Base-by-base conservation (phyloP, 2,888 invertebrate species). In the Dasypogon diadema region DNA sequence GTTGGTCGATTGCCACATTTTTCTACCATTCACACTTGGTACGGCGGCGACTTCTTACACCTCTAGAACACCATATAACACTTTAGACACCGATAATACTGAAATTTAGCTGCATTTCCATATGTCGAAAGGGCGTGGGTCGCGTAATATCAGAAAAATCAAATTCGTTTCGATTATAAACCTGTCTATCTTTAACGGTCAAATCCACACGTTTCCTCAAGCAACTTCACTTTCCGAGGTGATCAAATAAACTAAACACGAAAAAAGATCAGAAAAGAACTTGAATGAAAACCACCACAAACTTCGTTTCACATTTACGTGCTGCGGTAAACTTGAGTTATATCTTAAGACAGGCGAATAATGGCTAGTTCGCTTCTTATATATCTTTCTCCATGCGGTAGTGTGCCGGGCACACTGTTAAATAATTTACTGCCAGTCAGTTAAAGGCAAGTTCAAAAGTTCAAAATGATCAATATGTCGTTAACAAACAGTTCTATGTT, bases 161-260 rank as follows among this genome's bases (percentile, higher is more conserved):
- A 42, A 12, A 42, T 42, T 42, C 42, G 42, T 6, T 12, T 12
- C 42, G 42, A 12, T 2, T 42, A 12, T 42, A 42, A 51, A 51
- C 51, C 51, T 51, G 51, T 51, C 51, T 18, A 16, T 26, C 24
- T 65, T 65, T 65, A 65, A 65, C 65, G 34, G 55, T 48, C 46
- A 46, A 56, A 34, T 65, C 68, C 65, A 54, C 65, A 54, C 63
- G 42, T 58, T 46, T 58, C 63, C 76, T 75, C 77, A 80, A 81
- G 80, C 83, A 83, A 85, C 84, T 83, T 85, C 83, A 84, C 84
- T 83, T 84, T 84, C 82, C 84, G 84, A 84, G 84, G 83, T 84
- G 84, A 85, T 84, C 85, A 83, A 84, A 83, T 83, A 82, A 84
- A 83, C 83, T 81, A 80, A 74, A 68, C 42, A 68, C 16, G 73